Evolutionary conservation across 1,140 invertebrate species (phyloP), one percentile per base, ranked within the genome.

Genomic region (Parapsyche elsis): DNA sequence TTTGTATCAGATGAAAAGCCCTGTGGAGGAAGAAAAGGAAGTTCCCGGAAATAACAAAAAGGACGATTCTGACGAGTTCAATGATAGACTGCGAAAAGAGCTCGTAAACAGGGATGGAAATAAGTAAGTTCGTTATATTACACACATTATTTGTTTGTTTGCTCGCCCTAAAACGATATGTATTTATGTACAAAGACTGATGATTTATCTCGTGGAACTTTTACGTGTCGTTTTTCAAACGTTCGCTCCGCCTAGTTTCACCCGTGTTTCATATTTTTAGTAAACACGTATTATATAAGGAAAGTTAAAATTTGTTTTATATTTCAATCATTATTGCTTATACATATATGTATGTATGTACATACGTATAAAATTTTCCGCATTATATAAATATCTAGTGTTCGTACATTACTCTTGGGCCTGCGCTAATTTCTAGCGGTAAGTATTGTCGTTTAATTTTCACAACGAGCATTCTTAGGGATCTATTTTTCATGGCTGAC

Each of bases 61-160:
- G 74, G 90, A 93, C 83, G 92, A 83, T 46, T 78, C 80, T 0
- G 80, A 94, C 82, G 92, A 94, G 80, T 95, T 95, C 84, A 93
- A 94, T 84, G 89, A 91, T 81, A 88, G 94, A 79, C 89, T 97
- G 76, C 90, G 93, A 84, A 93, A 95, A 86, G 95, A 97, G 85
- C 90, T 97, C 21, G 92, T 96, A 77, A 94, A 93, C 84, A 91
- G 95, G 86, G 94, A 96, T 89, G 93, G 93, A 45, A 91, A 94
- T 85, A 93, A 91, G 93, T 94, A 88, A 89, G 87, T 89, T 59
- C 71, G 19, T 23, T 71, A 24, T 71, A n/a, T n/a, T n/a, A n/a
- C n/a, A 38, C 23, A 9, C 24, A 67, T 67, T 67, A 30, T 67
- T 26, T 24, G 14, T 67, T 23, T 24, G 21, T 23, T 67, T 67